Evolutionary conservation across 2,797 vertebrate genomes (phyloP).

Genomic region (Uromys caudimaculatus): DNA sequence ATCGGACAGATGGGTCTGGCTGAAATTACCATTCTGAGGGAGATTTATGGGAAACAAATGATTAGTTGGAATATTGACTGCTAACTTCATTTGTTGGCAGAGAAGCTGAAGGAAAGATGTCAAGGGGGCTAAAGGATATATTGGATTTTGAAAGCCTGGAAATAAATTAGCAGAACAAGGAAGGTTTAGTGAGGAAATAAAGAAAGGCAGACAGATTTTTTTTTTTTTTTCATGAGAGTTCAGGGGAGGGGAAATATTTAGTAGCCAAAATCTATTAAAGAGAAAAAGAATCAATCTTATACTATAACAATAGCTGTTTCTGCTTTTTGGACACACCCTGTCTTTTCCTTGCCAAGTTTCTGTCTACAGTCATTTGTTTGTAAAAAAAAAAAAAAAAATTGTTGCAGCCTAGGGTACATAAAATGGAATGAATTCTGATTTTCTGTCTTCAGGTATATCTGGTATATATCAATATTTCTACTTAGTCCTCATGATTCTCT

Average conservation of each 20-base stretch:
- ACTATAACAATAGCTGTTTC: slow-evolving; percentile 1
- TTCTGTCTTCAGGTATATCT: background rate
- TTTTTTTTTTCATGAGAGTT: background rate
- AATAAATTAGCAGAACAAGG: background rate
- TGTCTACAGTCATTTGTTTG: background rate
- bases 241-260: background rate
- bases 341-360: background rate
- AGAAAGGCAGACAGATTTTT: background rate
- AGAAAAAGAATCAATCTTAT: background rate
- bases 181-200: slow-evolving; percentile 7
- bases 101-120: background rate
- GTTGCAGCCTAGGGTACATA: background rate
- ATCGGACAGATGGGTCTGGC: slow-evolving; percentile 15
- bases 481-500: background rate
- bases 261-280: background rate
- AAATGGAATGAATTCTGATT: background rate
- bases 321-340: slow-evolving; percentile 16
- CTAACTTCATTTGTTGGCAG: slow-evolving; percentile 25
- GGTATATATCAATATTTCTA: background rate
- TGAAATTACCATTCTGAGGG: slow-evolving; percentile 15
- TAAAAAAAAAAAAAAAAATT: background rate
- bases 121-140: background rate
- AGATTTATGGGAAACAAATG: slow-evolving; percentile 21
- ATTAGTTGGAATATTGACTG: background rate
- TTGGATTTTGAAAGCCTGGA: background rate